These are phyloP conservation scores for Rhagophthalmus giganteus DNA, from an alignment of 2,888 invertebrate genomes.

Conservation along the genomic window DNA sequence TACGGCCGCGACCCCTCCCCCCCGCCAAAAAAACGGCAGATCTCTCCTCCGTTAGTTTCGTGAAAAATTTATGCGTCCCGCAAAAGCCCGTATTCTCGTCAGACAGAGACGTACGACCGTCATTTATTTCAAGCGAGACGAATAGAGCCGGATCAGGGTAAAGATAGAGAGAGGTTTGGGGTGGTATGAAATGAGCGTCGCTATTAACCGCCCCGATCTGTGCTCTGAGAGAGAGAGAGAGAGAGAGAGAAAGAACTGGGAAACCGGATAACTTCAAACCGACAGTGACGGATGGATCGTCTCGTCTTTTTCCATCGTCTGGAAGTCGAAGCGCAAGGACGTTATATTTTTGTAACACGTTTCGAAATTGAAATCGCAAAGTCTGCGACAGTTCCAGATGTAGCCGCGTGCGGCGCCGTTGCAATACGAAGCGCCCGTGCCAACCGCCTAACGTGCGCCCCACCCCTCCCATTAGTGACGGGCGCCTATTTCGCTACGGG, in stretches of 20 bases:
- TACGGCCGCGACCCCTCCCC: neutral
- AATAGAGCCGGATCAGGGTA: conserved; percentile 11
- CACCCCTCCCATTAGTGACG: too few relatives aligned
- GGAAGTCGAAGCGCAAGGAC: too few relatives aligned
- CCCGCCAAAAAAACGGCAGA: too few relatives aligned
- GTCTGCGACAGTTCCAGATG: too few relatives aligned
- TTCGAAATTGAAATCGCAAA: too few relatives aligned
- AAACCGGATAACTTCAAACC: too few relatives aligned
- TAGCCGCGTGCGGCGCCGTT: too few relatives aligned
- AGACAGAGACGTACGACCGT: conserved; percentile 16
- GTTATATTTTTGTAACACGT: too few relatives aligned
- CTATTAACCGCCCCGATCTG: conserved; percentile 27
- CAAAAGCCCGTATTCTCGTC: conserved; percentile 9
- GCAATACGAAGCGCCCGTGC: too few relatives aligned
- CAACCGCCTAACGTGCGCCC: too few relatives aligned
- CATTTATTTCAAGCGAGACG: conserved; percentile 25
- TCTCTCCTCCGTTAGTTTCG: conserved; percentile 4
- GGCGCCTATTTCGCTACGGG: too few relatives aligned
- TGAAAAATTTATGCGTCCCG: conserved; percentile 24
- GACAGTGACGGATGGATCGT: neutral
- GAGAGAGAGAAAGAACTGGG: neutral
- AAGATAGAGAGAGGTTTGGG: conserved; percentile 18
- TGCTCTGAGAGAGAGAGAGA: conserved; percentile 6
- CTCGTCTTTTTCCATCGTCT: neutral
- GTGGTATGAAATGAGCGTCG: conserved; percentile 19